phyloP scores from a whole-genome alignment of 64 coral and sea anemone genomes.

The Actinia tenebrosa region DNA sequence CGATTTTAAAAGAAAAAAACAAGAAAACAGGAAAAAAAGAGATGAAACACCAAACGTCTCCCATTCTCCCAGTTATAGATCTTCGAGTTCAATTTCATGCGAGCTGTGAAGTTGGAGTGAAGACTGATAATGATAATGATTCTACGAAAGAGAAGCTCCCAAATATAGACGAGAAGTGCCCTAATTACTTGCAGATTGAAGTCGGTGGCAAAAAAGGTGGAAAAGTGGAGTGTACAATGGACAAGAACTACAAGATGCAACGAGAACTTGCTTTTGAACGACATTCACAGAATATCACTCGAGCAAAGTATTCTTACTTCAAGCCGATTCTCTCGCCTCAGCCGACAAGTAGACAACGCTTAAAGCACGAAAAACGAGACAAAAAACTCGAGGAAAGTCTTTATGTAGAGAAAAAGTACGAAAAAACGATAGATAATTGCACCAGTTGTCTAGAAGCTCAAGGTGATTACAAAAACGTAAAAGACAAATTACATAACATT shows the following conservation, averaged over 20 bases:
- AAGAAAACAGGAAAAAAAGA: not conserved
- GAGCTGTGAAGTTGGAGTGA: not conserved
- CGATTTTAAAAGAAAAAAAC: not conserved
- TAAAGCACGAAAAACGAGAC: not conserved
- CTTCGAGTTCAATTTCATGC: not conserved
- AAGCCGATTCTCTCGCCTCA: not conserved
- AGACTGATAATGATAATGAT: not conserved
- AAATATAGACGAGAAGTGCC: not conserved
- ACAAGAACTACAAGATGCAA: not conserved
- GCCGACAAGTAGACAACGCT: not conserved
- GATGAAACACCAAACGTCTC: not conserved
- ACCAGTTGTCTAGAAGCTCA: not conserved
- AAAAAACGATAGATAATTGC: not conserved
- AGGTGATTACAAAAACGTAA: not conserved
- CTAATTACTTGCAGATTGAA: not conserved
- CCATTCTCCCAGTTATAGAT: not conserved
- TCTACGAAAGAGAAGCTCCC: not conserved
- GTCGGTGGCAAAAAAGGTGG: not conserved
- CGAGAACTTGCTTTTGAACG: not conserved
- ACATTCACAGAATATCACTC: not conserved
- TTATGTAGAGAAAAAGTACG: not conserved
- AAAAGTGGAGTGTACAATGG: not conserved
- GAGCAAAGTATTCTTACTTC: conserved; percentile 12
- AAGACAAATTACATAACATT: not conserved
- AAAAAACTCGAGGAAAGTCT: not conserved